Conservation (phyloP, 2,113 vertebrate species). For the Phaetusa simplex region DNA sequence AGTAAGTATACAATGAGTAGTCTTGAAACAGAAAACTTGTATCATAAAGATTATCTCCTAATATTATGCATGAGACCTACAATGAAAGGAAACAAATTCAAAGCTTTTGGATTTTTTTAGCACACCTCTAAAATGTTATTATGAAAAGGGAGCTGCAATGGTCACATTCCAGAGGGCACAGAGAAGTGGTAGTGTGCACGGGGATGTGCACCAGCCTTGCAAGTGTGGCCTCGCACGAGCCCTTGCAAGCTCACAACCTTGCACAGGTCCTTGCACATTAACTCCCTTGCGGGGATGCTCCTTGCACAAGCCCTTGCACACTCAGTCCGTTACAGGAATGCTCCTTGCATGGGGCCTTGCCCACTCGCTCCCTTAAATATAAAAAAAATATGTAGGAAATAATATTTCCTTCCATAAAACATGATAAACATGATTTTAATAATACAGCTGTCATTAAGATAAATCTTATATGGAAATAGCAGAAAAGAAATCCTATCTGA, state of each 20-base stretch:
- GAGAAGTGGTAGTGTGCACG: accelerated
- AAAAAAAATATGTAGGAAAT: not conserved
- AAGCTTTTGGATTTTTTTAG: not conserved
- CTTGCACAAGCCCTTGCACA: not conserved
- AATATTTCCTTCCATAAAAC: not conserved
- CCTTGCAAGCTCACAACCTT: not conserved
- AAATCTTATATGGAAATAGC: not conserved
- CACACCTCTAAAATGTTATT: not conserved
- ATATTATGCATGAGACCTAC: not conserved
- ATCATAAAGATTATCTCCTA: not conserved
- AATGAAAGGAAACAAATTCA: not conserved
- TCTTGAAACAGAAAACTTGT: not conserved
- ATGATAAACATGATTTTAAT: not conserved
- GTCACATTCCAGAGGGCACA: no score
- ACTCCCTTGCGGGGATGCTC: not conserved
- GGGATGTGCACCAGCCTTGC: accelerated
- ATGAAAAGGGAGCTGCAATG: not conserved
- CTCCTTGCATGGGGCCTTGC: not conserved
- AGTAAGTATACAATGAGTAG: not conserved
- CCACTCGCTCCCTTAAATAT: not conserved
- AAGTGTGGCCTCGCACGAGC: accelerated
- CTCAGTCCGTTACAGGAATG: not conserved
- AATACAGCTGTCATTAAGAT: not conserved
- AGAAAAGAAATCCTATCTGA: not conserved
- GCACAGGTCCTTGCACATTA: not conserved